Base-by-base conservation (phyloP, 2,797 vertebrate species). In the Selene dorsalis region DNA sequence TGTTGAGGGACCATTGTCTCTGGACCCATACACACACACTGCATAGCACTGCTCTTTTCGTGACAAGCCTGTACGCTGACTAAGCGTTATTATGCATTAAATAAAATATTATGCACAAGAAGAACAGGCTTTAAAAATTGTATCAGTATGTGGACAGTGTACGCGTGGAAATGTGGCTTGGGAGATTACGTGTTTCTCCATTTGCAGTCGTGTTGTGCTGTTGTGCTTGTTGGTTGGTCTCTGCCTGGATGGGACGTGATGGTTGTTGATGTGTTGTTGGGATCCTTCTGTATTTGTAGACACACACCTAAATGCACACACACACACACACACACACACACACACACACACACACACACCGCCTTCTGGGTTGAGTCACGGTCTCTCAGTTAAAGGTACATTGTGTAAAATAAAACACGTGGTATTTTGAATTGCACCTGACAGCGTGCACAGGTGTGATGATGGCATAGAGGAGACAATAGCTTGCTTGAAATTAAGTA, bases 261-360 rank as follows among this genome's bases (percentile, higher is more conserved):
- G 88, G 86, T 89, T 90, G 79, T 79, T 89, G 83, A 78, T 73
- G 64, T 84, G 87, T 90, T 77, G 87, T 79, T 84, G 69, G 48
- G 80, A 71, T 71, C 69, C 45, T 24, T 45, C 24, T 73, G 55
- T 28, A 11, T 69, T 59, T 58, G 61, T 58, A 47, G 16, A 38
- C 45, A 47, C 45, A 47, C 45, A 47, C 45, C 41, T 16, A 14
- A 43, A 43, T 16, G 6, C 57, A 22, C 28, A 38, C n/a, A 20
- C 64, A 63, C 69, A 55, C 72, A 56, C 73, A 39, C 62, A 48
- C 69, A 26, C 18, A 13, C 64, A 39, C 6, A 57, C 52, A 32
- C 55, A 70, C 62, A 58, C 47, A 41, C 48, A 64, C 63, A 47
- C 11, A 30, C 28, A 22, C 16, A 52, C 17, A 66, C 38, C 53